phyloP scores from a whole-genome alignment of 2,113 vertebrate genomes.

The Calonectris borealis region DNA sequence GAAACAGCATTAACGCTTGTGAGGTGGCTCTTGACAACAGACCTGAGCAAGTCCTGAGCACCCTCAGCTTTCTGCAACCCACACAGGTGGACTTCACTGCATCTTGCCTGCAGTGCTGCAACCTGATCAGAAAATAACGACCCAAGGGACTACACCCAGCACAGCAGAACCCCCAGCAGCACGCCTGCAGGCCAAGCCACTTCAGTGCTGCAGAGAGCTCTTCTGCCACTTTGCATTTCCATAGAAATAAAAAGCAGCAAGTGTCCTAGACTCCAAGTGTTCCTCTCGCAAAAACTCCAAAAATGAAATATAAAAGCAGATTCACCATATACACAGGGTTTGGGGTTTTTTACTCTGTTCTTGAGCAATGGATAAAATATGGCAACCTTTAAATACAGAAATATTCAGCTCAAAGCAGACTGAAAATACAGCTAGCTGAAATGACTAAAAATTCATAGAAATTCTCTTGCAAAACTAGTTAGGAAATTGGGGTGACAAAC shows the following conservation, averaged over 20 bases:
- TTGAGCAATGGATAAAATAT: not conserved
- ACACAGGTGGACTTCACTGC: rapidly evolving
- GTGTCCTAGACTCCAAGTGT: rapidly evolving
- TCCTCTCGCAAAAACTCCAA: not conserved
- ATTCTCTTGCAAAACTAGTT: not conserved
- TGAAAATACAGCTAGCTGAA: not conserved
- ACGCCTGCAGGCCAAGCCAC: not conserved
- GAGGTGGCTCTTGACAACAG: not conserved
- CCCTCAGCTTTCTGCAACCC: not conserved
- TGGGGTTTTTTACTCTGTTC: not conserved
- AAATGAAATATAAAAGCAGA: not conserved
- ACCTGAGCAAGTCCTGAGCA: not conserved
- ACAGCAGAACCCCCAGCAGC: not conserved
- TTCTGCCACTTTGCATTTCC: not conserved
- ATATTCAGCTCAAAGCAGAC: not conserved
- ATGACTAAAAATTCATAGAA: not conserved
- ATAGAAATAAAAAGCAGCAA: not conserved
- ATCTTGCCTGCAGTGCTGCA: not conserved
- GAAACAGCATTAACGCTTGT: not conserved
- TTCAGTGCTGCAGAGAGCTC: not conserved
- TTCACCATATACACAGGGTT: too few relatives aligned
- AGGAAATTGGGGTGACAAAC: not conserved
- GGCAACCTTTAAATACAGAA: not conserved
- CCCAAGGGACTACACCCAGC: too few relatives aligned
- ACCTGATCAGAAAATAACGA: not conserved